Base-by-base conservation (phyloP, 2,888 invertebrate genomes). In the Trisateles emortualis region DNA sequence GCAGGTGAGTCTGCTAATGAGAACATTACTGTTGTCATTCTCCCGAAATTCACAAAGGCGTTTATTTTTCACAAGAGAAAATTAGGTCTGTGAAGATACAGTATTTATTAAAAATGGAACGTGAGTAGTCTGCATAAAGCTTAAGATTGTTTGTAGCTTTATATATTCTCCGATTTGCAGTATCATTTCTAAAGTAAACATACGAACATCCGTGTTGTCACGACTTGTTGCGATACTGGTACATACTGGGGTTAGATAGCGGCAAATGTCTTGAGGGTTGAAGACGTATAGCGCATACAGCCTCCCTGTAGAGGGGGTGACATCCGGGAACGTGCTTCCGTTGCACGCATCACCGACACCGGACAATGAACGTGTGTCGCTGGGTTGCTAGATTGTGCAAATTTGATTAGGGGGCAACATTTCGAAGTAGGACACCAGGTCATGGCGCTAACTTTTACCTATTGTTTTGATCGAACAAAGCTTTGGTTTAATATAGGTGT, bases 281-380 rank as follows among this genome's bases (percentile, higher is more conserved):
- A 59, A 64, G 59, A 64, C 40, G 48, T 61, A 47, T 57, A 47
- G 41, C 56, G 55, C 22, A 46, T 52, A 48, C 58, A 56, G 41
- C 44, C 48, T 52, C 57, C 53, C 36, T 49, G 24, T 45, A 48
- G 19, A 35, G 64, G 41, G 42, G 63, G 48, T 52, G 54, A 65
- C 56, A 69, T 72, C 74, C 74, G 72, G 72, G 52, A 64, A 47
- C 54, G 60, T 59, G 64, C 59, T 65, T 72, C 69, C 74, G 72
- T 59, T 57, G 55, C 59, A 61, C 64, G 64, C 68, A 62, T 65
- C 74, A 56, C 57, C 24, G 60, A 56, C 66, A 46, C 52, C 53
- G 64, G 74, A 73, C 74, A 73, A 72, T 69, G 59, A 60, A 51
- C 55, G 57, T 63, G 57, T 63, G 68, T 63, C 58, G 43, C 41